Conservation (phyloP, 1,140 invertebrate genomes). For the Episyrphus balteatus region DNA sequence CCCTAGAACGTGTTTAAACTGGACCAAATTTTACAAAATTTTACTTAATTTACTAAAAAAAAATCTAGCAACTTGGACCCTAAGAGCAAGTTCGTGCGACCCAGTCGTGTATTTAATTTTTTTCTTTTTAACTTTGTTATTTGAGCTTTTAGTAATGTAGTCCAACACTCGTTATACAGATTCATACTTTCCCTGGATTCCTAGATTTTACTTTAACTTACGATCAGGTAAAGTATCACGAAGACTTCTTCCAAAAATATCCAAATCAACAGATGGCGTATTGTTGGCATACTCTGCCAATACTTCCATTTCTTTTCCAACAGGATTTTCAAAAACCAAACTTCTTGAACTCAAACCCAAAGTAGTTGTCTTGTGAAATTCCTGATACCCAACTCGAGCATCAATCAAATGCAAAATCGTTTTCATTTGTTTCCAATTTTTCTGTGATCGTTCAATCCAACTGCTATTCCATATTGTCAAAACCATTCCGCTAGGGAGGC, state of each 20-base stretch:
- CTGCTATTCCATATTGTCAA: slow-evolving; percentile 39
- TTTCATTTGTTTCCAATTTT: slow-evolving; percentile 34
- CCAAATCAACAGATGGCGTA: slow-evolving; percentile 5
- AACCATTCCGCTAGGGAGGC: slow-evolving; percentile 27
- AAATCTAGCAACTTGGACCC: no score
- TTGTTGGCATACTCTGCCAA: slow-evolving; percentile 15
- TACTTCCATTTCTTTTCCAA: slow-evolving; percentile 8
- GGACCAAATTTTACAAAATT: no score
- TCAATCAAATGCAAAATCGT: slow-evolving; percentile 41
- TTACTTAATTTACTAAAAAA: no score
- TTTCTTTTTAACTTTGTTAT: no score
- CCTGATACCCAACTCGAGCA: slow-evolving; percentile 33
- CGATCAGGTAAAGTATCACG: slow-evolving; percentile 13
- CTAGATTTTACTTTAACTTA: slow-evolving; percentile 4
- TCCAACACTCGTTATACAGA: no score
- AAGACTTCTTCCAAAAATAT: slow-evolving; percentile 10
- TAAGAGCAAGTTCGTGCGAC: no score
- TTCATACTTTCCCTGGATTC: no score
- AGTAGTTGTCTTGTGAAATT: slow-evolving; percentile 25
- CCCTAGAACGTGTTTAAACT: no score
- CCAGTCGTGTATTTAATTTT: no score
- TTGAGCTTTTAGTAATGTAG: no score
- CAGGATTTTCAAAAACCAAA: slow-evolving; percentile 39
- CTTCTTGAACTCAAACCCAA: slow-evolving; percentile 27
- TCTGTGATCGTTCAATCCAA: slow-evolving; percentile 24